A percentile compares a stretch with the other conserved stretches of the same genome.
phyloP scores from a whole-genome alignment of 2,888 invertebrate genomes.

The Hydrotaea diabolus region DNA sequence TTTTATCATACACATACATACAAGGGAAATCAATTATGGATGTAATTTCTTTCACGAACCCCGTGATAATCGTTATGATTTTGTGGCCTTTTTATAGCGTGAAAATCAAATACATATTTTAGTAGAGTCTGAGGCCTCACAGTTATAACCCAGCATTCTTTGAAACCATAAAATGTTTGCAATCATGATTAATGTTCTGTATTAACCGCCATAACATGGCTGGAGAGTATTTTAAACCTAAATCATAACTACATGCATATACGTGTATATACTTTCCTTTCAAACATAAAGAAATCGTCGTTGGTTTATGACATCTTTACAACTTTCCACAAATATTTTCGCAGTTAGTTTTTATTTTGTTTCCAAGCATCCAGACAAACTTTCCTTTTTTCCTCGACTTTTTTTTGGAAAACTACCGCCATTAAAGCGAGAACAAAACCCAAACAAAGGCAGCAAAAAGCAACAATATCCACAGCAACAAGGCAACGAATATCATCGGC shows the following conservation, averaged over 20 bases:
- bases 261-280: not conserved
- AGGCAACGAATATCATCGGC: not conserved
- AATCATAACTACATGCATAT: not conserved
- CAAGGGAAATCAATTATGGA: no score
- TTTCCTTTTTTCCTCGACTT: not conserved
- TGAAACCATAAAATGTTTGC: no score
- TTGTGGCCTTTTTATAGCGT: no score
- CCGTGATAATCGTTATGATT: no score
- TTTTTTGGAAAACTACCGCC: not conserved
- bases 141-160: no score
- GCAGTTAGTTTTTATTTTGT: not conserved
- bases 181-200: not conserved
- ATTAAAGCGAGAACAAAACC: constrained; percentile 21
- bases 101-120: not conserved
- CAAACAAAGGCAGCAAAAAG: not conserved
- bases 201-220: not conserved
- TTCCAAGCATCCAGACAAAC: not conserved
- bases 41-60: no score
- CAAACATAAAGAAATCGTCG: not conserved
- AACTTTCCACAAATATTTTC: constrained; percentile 1
- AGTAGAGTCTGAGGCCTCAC: no score
- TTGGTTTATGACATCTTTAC: constrained; percentile 25
- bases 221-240: not conserved
- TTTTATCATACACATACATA: no score
- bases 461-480: not conserved